Conservation (phyloP, 92 coral and sea anemone species). For the Paramuricea clavata region DNA sequence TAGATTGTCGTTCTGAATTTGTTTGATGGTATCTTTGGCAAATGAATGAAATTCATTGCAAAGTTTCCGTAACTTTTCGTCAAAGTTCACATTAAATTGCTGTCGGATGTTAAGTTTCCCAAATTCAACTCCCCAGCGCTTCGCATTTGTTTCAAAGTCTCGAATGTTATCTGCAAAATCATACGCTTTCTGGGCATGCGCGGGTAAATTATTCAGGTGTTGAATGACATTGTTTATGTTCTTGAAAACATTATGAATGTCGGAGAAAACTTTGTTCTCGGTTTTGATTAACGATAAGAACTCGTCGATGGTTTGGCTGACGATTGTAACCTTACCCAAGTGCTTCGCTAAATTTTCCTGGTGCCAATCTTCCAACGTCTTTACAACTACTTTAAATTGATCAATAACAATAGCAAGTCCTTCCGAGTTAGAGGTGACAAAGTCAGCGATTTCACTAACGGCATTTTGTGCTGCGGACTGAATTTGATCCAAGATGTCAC, state of each 20-base stretch:
- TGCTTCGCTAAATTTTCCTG: conserved; percentile 72
- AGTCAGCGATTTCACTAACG: conserved; percentile 68
- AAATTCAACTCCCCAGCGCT: conserved; percentile 71
- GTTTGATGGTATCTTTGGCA: conserved; percentile 70
- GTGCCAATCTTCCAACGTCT: conserved; percentile 86
- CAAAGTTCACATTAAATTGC: conserved; percentile 78
- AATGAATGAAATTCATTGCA: conserved; percentile 77
- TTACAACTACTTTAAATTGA: conserved; percentile 74
- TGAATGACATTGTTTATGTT: conserved; percentile 73
- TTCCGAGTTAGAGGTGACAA: conserved; percentile 80
- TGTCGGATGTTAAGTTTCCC: conserved; percentile 76
- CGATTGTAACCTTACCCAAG: conserved; percentile 82
- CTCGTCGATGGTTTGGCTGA: conserved; percentile 79
- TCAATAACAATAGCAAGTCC: conserved; percentile 55
- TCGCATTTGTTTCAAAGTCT: conserved; percentile 78
- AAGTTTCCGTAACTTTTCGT: conserved; percentile 69
- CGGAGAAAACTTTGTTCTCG: conserved; percentile 74
- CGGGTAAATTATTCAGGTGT: conserved; percentile 77
- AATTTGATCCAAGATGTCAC: conserved; percentile 81
- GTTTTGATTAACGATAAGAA: conserved; percentile 84
- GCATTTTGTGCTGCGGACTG: conserved; percentile 82
- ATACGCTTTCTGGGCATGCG: conserved; percentile 80
- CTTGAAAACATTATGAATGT: conserved; percentile 70
- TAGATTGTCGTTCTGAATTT: conserved; percentile 70
- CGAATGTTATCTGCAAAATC: conserved; percentile 82